Evolutionary conservation across 1,140 invertebrate species (phyloP), one percentile per base, ranked within the genome.

Genomic region (Dreissena rostriformis): DNA sequence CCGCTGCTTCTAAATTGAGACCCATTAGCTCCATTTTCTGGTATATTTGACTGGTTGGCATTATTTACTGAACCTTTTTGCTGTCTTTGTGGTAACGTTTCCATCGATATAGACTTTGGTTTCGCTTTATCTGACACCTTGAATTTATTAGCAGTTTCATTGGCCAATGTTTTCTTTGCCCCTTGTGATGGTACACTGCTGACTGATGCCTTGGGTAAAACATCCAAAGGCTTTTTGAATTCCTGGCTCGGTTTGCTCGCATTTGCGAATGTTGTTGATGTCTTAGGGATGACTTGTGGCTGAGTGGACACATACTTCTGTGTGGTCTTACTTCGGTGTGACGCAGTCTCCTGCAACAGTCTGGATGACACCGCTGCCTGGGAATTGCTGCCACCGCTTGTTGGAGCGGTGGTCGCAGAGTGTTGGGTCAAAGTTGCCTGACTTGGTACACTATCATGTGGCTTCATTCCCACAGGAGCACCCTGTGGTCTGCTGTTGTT

Each of bases 161-260:
- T 74, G 8, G 19, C 5, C n/a, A 29, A 63, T 10, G 24, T 53
- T 82, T 82, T 74, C 53, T 72, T 82, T 2, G 29, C 51, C 11
- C 80, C 26, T 51, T 51, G 80, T 82, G 67, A 39, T 72, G 73
- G 49, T 51, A 71, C n/a, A n/a, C n/a, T n/a, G n/a, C n/a, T n/a
- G n/a, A n/a, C n/a, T n/a, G n/a, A n/a, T n/a, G n/a, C n/a, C n/a
- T n/a, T 82, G 39, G 67, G 53, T 15, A 26, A n/a, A 12, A 72
- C 49, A 67, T 82, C 80, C 24, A 74, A 82, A 10, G 80, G 80
- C 55, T 82, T 82, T 51, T 82, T 82, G 29, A 82, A 82, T 24
- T 82, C 80, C 52, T 74, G 63, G 11, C 29, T 39, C 28, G 52
- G 67, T 28, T 12, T 80, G 49, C 22, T 63, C 10, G 66, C 15